These are phyloP conservation scores for Hoplostethus atlanticus DNA, from an alignment of 2,797 vertebrate genomes.

Conservation along the genomic window DNA sequence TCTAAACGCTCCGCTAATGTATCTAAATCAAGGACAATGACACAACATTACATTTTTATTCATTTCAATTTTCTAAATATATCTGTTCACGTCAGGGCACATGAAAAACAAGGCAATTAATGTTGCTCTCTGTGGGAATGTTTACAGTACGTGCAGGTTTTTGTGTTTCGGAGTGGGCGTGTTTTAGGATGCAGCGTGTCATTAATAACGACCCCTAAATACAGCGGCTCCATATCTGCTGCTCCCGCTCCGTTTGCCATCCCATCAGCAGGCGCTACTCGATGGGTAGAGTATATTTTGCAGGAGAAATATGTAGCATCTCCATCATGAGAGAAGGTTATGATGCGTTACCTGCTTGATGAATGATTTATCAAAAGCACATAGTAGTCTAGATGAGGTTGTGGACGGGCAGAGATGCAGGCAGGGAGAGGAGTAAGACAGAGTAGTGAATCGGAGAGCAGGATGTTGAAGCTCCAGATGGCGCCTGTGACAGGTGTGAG, in stretches of 20 bases:
- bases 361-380: constrained; percentile 75
- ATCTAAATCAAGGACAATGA: constrained; percentile 46
- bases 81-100: constrained; percentile 39
- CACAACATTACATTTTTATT: neutral
- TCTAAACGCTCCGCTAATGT: constrained; percentile 52
- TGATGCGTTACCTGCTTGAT: constrained; percentile 72
- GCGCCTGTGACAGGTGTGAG: constrained; percentile 68
- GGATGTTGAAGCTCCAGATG: constrained; percentile 60
- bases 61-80: constrained; percentile 31
- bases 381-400: constrained; percentile 44
- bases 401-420: constrained; percentile 45
- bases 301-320: constrained; percentile 51
- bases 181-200: neutral
- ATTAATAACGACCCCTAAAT: constrained; percentile 33
- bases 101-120: constrained; percentile 28
- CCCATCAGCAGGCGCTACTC: constrained; percentile 23
- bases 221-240: constrained; percentile 32
- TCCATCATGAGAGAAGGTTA: constrained; percentile 68
- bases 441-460: constrained; percentile 32
- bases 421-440: constrained; percentile 26
- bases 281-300: constrained; percentile 40
- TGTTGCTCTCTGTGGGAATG: neutral
- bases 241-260: constrained; percentile 39
- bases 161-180: neutral
- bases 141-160: constrained; percentile 5